Evolutionary conservation across 2,113 vertebrate species (phyloP).

Genomic region (Bothrops jararaca): DNA sequence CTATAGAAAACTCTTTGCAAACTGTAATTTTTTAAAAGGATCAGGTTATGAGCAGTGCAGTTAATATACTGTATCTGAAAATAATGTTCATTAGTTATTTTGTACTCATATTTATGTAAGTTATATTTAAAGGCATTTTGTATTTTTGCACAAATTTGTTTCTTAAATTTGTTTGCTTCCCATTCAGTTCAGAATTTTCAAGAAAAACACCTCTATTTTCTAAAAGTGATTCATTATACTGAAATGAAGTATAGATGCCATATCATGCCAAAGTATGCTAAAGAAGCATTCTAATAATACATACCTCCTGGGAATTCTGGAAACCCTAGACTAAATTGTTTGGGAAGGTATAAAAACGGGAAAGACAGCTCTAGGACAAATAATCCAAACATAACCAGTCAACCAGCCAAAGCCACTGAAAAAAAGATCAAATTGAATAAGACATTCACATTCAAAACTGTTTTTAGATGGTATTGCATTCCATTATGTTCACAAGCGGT

Average conservation of each 20-base stretch:
- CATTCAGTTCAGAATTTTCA: neutral
- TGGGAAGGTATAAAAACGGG: neutral
- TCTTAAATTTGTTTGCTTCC: neutral
- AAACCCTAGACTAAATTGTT: neutral
- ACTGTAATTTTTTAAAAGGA: conserved; percentile 4
- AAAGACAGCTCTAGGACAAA: neutral
- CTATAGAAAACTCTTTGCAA: neutral
- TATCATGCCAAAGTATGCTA: neutral
- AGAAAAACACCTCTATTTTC: neutral
- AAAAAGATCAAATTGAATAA: neutral
- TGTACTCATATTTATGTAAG: neutral
- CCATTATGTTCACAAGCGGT: neutral
- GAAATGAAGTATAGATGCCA: neutral
- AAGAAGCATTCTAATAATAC: neutral
- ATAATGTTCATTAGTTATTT: conserved; percentile 1
- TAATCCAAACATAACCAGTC: neutral
- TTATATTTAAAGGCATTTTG: neutral
- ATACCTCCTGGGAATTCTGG: neutral
- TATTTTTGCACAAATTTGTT: neutral
- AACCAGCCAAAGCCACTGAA: neutral
- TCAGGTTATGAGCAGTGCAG: neutral
- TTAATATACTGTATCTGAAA: neutral
- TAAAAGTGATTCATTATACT: neutral
- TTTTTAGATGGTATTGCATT: neutral
- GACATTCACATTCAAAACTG: neutral